Evolutionary conservation across 2,113 vertebrate genomes (phyloP), one percentile per base, ranked within the genome.

Genomic region (Syngnathus scovelli): DNA sequence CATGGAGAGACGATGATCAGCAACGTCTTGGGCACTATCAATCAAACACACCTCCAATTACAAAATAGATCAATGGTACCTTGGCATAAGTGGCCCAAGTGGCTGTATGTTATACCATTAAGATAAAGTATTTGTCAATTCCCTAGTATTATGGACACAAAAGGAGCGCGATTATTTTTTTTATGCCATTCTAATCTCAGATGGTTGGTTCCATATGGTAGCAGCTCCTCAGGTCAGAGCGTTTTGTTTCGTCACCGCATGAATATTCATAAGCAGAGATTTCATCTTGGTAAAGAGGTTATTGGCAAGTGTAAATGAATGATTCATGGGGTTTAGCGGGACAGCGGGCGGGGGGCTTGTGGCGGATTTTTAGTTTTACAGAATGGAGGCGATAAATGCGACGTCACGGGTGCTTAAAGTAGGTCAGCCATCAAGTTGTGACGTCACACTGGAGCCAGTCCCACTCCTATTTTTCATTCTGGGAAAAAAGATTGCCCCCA

Each of bases 371-470:
- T 8, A n/a, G 19, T 52, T 64, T 70, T 62, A 79, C 67, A 43
- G 67, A 78, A 63, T n/a, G 64, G 66, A 75, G 76, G 73, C 84
- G 77, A 78, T 73, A 77, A 66, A 66, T 19, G 56, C 81, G 84
- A 84, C 79, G 76, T 87, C 85, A 85, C 15, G 5, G 68, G 18
- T 19, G n/a, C 73, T 74, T 77, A 78, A 89, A 85, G 73, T 88
- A 85, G 88, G 87, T 87, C 88, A 88, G 72, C 64, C 70, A 68
- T 0, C 13, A 61, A 70, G 79, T 76, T 77, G 78, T 89, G 86
- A 89, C 74, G 83, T 86, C 86, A 88, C 64, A 18, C 18, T 69
- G 67, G 63, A 80, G 55, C 74, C 1, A 73, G 75, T 71, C 70
- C 56, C 59, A 12, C 23, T 36, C 27, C 7, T n/a, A 9, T 19